These are phyloP conservation scores for Drosophila nasuta DNA, from an alignment of 1,140 invertebrate genomes.

Conservation along the genomic window DNA sequence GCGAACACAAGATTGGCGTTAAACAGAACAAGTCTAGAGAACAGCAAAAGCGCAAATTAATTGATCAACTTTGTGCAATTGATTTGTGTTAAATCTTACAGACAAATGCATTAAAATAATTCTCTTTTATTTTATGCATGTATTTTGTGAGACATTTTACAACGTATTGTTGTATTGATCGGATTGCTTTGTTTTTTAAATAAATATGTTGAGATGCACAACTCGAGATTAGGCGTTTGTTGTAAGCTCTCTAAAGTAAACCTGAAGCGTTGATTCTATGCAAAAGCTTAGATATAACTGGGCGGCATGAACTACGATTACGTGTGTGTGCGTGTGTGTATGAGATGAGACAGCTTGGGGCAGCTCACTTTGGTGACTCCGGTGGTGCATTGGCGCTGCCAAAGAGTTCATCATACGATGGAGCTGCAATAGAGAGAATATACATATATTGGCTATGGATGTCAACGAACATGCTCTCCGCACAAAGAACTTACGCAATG, in stretches of 20 bases:
- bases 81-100: slow-evolving; percentile 7
- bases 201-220: slow-evolving; percentile 40
- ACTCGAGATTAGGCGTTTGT: slow-evolving; percentile 37
- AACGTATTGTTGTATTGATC: slow-evolving; percentile 24
- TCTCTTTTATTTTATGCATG: background rate
- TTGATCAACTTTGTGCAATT: slow-evolving; percentile 16
- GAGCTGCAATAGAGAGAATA: slow-evolving; percentile 52
- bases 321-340: too few species aligned
- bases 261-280: slow-evolving; percentile 65
- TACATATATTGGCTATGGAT: background rate
- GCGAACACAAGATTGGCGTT: slow-evolving; percentile 58
- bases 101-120: background rate
- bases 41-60: slow-evolving; percentile 36
- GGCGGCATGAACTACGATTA: slow-evolving; percentile 57
- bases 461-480: background rate
- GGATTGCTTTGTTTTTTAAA: slow-evolving; percentile 21
- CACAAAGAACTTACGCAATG: slow-evolving; percentile 66
- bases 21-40: slow-evolving; percentile 16
- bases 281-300: slow-evolving; percentile 78
- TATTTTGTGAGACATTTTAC: slow-evolving; percentile 13
- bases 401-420: slow-evolving; percentile 81
- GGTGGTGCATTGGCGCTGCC: slow-evolving; percentile 69
- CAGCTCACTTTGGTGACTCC: slow-evolving; percentile 61
- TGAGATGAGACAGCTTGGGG: background rate
- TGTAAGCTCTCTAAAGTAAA: slow-evolving; percentile 69